A percentile compares a stretch with the other conserved stretches of the same genome.
These are phyloP conservation scores for Amphilophus citrinellus DNA, from an alignment of 2,113 vertebrate genomes.

Conservation along the genomic window DNA sequence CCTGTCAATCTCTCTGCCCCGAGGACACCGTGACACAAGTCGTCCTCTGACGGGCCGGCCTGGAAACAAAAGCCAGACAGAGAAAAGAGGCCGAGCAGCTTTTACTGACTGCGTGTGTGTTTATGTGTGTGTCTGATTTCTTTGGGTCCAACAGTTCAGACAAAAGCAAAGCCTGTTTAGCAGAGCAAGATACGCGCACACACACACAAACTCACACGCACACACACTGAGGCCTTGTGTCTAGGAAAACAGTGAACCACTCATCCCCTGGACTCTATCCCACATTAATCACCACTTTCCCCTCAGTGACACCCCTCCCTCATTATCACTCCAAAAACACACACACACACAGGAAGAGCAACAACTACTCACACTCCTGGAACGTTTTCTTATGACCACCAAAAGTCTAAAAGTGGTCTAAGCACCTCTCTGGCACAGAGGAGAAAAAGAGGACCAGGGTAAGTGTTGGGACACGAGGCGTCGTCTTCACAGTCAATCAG, in stretches of 20 bases:
- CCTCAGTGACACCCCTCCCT: conserved; percentile 43
- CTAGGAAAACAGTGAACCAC: conserved; percentile 68
- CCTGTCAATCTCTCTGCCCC: conserved; percentile 20
- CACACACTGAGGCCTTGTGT: conserved; percentile 61
- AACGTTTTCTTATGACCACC: background rate
- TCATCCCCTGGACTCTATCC: conserved; percentile 51
- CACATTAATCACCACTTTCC: conserved; percentile 65
- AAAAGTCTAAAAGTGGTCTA: background rate
- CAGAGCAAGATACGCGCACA: conserved; percentile 9
- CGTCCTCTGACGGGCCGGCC: conserved; percentile 19
- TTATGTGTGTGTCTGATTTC: conserved; percentile 32
- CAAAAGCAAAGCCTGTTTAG: conserved; percentile 55
- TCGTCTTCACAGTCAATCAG: background rate
- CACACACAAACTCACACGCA: background rate
- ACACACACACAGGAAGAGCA: background rate
- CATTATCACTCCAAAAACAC: conserved; percentile 29
- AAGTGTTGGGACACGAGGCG: background rate
- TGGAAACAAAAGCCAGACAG: conserved; percentile 51
- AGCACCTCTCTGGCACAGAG: background rate
- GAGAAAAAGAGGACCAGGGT: background rate
- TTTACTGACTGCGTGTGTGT: conserved; percentile 39
- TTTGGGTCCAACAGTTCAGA: conserved; percentile 25
- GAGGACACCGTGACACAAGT: conserved; percentile 10
- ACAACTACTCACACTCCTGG: conserved; percentile 4
- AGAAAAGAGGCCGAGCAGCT: conserved; percentile 33